Percentiles rank a stretch among this genome's conserved stretches.
These are phyloP conservation scores for Brachionus koreanus DNA, from an alignment of 1,140 invertebrate species.

Conservation along the genomic window DNA sequence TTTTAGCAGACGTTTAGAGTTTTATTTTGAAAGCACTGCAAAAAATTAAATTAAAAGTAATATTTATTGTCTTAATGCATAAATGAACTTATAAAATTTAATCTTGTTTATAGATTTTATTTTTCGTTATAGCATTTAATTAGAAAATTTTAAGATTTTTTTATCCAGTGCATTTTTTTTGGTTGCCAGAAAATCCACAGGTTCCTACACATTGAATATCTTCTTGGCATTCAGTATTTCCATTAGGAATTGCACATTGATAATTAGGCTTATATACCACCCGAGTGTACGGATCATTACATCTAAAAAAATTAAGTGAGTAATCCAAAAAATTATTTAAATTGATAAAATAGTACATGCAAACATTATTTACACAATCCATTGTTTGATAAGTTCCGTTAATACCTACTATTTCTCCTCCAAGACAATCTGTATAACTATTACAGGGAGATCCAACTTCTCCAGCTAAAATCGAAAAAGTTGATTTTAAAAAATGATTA, in stretches of 20 bases:
- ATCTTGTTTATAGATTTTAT: not conserved
- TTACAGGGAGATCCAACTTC: not conserved
- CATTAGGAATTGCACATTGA: not conserved
- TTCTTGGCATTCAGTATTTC: not conserved
- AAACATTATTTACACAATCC: not conserved
- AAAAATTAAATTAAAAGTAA: not conserved
- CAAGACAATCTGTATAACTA: not conserved
- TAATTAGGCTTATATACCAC: not conserved
- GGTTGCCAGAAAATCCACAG: not conserved
- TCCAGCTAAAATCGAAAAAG: not conserved
- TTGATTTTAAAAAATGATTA: too few relatives aligned
- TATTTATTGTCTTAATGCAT: not conserved
- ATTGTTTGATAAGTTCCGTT: not conserved
- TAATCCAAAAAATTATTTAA: not conserved
- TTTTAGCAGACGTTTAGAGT: not conserved
- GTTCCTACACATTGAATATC: not conserved
- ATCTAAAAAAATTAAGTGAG: not conserved
- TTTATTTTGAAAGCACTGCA: not conserved
- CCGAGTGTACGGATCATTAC: not conserved
- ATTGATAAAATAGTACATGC: not conserved
- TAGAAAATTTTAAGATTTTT: not conserved
- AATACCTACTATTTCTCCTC: not conserved
- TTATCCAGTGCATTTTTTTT: not conserved
- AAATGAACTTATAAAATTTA: not conserved
- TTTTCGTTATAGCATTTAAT: not conserved